A percentile compares a stretch with the other conserved stretches of the same genome.
Evolutionary conservation across 2,888 invertebrate genomes (phyloP).

Genomic region (Argyresthia albistria): DNA sequence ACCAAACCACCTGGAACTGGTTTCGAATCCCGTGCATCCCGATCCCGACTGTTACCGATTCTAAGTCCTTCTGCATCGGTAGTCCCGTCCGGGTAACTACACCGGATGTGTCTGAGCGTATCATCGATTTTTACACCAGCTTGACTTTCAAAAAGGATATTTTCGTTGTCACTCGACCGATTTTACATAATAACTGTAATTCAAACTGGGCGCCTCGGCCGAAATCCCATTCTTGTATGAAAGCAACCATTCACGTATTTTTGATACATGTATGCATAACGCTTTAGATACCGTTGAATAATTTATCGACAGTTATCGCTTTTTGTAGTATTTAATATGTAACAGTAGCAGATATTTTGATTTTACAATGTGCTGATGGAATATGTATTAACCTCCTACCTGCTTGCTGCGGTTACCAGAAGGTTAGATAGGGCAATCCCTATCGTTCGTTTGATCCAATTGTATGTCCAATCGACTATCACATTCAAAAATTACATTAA

Average conservation of each 20-base stretch:
- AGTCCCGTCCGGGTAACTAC: constrained; percentile 11
- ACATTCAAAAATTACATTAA: too few relatives aligned
- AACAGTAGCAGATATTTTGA: background rate
- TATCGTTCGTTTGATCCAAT: too few relatives aligned
- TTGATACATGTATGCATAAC: constrained; percentile 11
- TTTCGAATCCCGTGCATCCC: constrained; percentile 32
- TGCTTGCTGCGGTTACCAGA: too few relatives aligned
- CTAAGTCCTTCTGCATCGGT: constrained; percentile 45
- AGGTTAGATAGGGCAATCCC: too few relatives aligned
- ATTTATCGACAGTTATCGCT: background rate
- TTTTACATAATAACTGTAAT: constrained; percentile 32
- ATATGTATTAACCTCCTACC: background rate
- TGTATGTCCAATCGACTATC: too few relatives aligned
- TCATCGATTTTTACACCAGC: constrained; percentile 47
- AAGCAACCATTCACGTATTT: constrained; percentile 6
- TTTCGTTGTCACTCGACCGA: constrained; percentile 14
- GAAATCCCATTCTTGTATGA: constrained; percentile 6
- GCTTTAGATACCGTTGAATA: constrained; percentile 9
- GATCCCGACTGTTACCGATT: constrained; percentile 25
- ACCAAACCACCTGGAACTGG: constrained; percentile 24
- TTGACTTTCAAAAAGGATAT: constrained; percentile 35
- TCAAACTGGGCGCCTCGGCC: constrained; percentile 13
- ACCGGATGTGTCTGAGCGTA: constrained; percentile 17
- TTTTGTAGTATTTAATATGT: background rate
- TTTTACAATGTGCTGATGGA: background rate